Conservation (phyloP, 2,888 invertebrate species). For the Ichneumoninae sp. region DNA sequence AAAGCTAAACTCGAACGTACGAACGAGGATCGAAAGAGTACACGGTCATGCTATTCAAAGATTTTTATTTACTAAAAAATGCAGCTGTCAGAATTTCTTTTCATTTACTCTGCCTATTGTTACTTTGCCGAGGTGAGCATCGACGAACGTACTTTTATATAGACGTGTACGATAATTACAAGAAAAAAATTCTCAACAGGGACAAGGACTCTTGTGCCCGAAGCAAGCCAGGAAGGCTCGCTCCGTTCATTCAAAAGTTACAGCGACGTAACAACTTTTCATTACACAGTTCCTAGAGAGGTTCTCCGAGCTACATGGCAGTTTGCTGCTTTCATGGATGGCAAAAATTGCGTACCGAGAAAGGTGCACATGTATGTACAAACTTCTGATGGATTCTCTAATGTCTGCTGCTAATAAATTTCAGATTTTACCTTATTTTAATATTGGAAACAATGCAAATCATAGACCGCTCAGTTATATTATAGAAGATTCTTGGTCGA, state of each 20-base stretch:
- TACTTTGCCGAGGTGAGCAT: slow-evolving; percentile 69
- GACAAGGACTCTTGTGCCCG: slow-evolving; percentile 78
- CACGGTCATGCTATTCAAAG: slow-evolving; percentile 69
- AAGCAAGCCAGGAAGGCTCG: slow-evolving; percentile 85
- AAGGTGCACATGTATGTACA: slow-evolving; percentile 84
- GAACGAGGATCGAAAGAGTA: neutral
- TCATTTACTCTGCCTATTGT: slow-evolving; percentile 57
- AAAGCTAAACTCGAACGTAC: neutral
- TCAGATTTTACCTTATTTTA: neutral
- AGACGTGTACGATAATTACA: slow-evolving; percentile 25
- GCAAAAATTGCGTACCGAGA: slow-evolving; percentile 81
- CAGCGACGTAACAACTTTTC: slow-evolving; percentile 84
- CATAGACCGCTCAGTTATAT: no score
- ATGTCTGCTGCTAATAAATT: slow-evolving; percentile 10
- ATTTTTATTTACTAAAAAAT: slow-evolving; percentile 57
- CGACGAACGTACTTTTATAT: neutral
- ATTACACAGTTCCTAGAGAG: slow-evolving; percentile 84
- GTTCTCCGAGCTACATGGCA: slow-evolving; percentile 85
- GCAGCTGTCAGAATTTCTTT: slow-evolving; percentile 54
- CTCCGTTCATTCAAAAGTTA: slow-evolving; percentile 84
- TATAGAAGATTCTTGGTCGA: no score
- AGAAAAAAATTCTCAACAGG: slow-evolving; percentile 64
- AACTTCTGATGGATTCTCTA: neutral
- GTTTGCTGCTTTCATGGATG: slow-evolving; percentile 85
- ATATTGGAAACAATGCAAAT: no score